Percentiles rank a stretch among this genome's conserved stretches.
These are phyloP conservation scores for Actinostola sp. DNA, from an alignment of 92 coral and sea anemone genomes.

Conservation along the genomic window DNA sequence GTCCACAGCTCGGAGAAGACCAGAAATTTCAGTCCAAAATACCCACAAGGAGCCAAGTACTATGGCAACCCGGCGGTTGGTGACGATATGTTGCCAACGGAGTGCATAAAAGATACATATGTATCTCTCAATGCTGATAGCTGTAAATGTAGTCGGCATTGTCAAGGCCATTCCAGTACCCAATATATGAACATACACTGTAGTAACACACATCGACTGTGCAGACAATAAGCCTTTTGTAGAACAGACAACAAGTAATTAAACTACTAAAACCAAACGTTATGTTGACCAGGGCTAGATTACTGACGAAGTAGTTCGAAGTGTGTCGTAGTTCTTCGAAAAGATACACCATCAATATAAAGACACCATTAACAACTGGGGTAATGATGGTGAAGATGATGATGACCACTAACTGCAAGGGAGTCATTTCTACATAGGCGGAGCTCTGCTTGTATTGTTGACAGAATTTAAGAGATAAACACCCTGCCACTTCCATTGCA, in stretches of 20 bases:
- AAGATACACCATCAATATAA: not conserved
- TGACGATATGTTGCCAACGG: slow-evolving; percentile 17
- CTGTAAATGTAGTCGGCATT: slow-evolving; percentile 14
- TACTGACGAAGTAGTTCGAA: slow-evolving; percentile 4
- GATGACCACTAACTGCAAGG: too few relatives aligned
- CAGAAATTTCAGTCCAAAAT: not conserved
- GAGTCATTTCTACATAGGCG: too few relatives aligned
- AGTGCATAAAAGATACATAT: slow-evolving; percentile 24
- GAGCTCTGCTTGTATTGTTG: too few relatives aligned
- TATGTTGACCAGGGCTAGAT: slow-evolving; percentile 4
- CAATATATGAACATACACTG: not conserved
- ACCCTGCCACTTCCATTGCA: too few relatives aligned
- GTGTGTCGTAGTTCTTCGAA: not conserved
- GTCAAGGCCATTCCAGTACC: slow-evolving; percentile 20
- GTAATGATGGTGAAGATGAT: not conserved
- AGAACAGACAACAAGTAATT: not conserved
- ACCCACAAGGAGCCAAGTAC: not conserved
- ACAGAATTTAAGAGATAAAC: too few relatives aligned
- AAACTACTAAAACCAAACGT: not conserved
- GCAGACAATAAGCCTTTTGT: not conserved
- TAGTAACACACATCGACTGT: not conserved
- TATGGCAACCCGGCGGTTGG: slow-evolving; percentile 6
- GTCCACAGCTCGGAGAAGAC: not conserved
- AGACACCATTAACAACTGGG: not conserved
- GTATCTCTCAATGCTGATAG: slow-evolving; percentile 17